Percentiles rank a stretch among this genome's conserved stretches.
These are phyloP conservation scores for Pseudanteris insignis DNA, from an alignment of 2,888 invertebrate species.

Conservation along the genomic window DNA sequence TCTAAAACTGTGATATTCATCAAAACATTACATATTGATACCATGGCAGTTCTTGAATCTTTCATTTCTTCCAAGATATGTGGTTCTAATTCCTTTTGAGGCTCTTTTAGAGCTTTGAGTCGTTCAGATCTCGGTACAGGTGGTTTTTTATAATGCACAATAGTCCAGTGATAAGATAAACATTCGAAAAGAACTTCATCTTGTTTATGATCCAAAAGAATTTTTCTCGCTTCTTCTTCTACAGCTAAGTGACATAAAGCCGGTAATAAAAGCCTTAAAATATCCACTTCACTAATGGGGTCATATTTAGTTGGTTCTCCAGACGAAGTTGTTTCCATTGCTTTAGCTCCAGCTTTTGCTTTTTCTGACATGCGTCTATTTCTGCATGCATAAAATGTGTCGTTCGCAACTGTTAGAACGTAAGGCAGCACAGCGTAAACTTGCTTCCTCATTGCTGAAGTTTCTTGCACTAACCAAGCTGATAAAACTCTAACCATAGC, in stretches of 20 bases:
- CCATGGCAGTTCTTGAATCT: conserved; percentile 84
- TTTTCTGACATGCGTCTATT: conserved; percentile 76
- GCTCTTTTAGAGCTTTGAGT: conserved; percentile 77
- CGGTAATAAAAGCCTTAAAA: conserved; percentile 84
- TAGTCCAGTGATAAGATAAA: conserved; percentile 85
- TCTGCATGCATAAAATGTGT: conserved; percentile 80
- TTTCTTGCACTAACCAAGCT: conserved; percentile 92
- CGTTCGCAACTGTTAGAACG: conserved; percentile 81
- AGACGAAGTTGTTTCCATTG: conserved; percentile 56
- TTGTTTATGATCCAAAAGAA: conserved; percentile 80
- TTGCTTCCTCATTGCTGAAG: conserved; percentile 85
- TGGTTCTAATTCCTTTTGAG: conserved; percentile 79
- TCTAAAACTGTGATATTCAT: conserved; percentile 93
- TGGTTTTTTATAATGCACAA: conserved; percentile 85
- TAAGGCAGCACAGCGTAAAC: conserved; percentile 84
- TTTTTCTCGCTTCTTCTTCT: conserved; percentile 86
- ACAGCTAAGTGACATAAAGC: conserved; percentile 91
- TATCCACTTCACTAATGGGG: conserved; percentile 74
- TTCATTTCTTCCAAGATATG: conserved; percentile 83
- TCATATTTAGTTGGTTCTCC: conserved; percentile 62
- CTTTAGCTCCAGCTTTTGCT: conserved; percentile 70
- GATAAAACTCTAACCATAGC: conserved; percentile 85
- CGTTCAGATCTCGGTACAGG: conserved; percentile 83
- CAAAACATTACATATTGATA: conserved; percentile 88
- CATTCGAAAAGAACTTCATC: conserved; percentile 84